Base-by-base conservation (phyloP, 2,888 invertebrate genomes). In the Leptopilina myrica region DNA sequence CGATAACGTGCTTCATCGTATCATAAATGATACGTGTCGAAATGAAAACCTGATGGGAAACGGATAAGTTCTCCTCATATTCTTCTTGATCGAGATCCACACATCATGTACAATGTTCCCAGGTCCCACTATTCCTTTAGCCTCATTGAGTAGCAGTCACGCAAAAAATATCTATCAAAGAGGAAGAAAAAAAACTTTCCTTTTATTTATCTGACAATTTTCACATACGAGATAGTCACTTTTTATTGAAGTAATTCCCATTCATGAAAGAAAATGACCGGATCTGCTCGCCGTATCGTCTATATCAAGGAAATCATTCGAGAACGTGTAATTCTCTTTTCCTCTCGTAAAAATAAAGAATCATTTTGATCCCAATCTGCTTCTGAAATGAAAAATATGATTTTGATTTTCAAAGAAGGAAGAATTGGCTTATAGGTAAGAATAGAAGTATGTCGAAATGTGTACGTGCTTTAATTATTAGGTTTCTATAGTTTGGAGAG, bases 21-120 rank as follows among this genome's bases (percentile, higher is more conserved):
- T 11, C 69, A 69, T 69, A 69, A 69, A 69, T 69, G 69, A 53
- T 69, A 69, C 53, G 53, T 69, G 53, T 53, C 53, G 69, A 53
- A 69, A 69, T 69, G 53, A 69, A 69, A 69, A 53, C 69, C 69
- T 53, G 69, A 69, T 69, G 69, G 69, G 26, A 69, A 69, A 26
- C 49, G 49, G 69, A 53, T 53, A 69, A 69, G n/a, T 53, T 69
- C 9, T n/a, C 4, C 53, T 53, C 12, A 69, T 69, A 69, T 53
- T 69, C 69, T 69, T 53, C 69, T 53, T 26, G 69, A 69, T 53
- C 69, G 53, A 7, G n/a, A 14, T 53, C 49, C 69, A 69, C 49
- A 69, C 14, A 20, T 69, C 49, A 53, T 69, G 8, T 26, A 53
- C 53, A 26, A 69, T 69, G 12, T 53, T 46, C 15, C 26, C 26